phyloP scores from a whole-genome alignment of 2,888 invertebrate genomes.

The Isotomurus palustris region DNA sequence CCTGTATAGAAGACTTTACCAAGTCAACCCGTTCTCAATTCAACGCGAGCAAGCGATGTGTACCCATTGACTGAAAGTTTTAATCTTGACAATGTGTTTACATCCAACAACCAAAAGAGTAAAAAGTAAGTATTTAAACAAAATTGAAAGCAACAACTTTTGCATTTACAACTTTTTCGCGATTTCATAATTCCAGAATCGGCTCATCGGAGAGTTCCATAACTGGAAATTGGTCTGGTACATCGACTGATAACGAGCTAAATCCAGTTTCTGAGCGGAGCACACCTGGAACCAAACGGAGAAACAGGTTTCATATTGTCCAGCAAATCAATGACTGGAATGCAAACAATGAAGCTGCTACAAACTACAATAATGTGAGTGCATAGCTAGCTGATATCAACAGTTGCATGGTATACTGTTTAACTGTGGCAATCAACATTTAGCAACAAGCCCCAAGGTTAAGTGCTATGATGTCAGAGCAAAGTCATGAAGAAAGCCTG shows the following conservation, averaged over 20 bases:
- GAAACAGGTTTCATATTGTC: constrained; percentile 35
- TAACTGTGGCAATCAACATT: no score
- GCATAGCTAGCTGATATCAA: no score
- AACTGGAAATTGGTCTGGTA: constrained; percentile 36
- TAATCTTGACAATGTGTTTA: background rate
- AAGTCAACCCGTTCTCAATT: constrained; percentile 57
- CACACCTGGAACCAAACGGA: constrained; percentile 35
- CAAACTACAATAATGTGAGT: constrained; percentile 5
- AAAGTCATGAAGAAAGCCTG: constrained; percentile 44
- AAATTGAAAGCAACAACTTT: background rate
- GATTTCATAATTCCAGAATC: background rate
- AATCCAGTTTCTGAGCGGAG: constrained; percentile 35
- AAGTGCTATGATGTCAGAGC: constrained; percentile 38
- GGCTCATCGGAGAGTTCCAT: constrained; percentile 39
- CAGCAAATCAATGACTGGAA: constrained; percentile 44
- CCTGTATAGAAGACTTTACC: constrained; percentile 48
- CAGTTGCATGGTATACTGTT: no score
- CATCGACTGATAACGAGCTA: constrained; percentile 23
- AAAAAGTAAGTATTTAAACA: background rate
- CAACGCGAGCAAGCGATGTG: constrained; percentile 70
- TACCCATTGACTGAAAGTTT: constrained; percentile 55
- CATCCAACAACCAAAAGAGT: background rate
- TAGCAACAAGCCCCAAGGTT: constrained; percentile 19
- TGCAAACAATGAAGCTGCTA: constrained; percentile 34
- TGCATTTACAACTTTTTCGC: background rate